These are phyloP conservation scores for Alloplasta piceator DNA, from an alignment of 2,888 invertebrate species.

Conservation along the genomic window DNA sequence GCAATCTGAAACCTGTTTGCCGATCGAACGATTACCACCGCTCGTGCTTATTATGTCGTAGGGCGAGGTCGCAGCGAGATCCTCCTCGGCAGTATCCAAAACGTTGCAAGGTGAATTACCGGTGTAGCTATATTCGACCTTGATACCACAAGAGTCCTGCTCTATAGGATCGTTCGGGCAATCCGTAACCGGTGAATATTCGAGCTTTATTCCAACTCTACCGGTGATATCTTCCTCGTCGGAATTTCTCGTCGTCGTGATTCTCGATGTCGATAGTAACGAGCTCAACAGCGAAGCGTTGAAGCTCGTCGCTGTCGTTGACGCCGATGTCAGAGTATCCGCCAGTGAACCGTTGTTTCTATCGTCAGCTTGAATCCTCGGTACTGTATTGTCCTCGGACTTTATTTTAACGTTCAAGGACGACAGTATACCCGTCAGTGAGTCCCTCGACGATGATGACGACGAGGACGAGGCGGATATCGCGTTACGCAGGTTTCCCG, in stretches of 20 bases:
- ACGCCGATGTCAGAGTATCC: constrained; percentile 60
- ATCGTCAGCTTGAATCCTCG: constrained; percentile 63
- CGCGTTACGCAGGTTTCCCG: constrained; percentile 61
- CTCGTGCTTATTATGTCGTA: constrained; percentile 76
- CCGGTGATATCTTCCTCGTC: constrained; percentile 65
- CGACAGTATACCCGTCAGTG: constrained; percentile 76
- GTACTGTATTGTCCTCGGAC: constrained; percentile 71
- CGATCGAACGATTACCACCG: constrained; percentile 62
- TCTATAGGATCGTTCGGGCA: constrained; percentile 62
- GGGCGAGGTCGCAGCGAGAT: constrained; percentile 73
- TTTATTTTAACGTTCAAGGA: constrained; percentile 75
- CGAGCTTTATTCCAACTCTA: constrained; percentile 68
- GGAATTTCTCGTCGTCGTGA: constrained; percentile 68
- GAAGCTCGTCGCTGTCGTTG: constrained; percentile 62
- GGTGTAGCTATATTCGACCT: constrained; percentile 73
- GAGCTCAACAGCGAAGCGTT: constrained; percentile 75
- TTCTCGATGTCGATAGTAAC: constrained; percentile 74
- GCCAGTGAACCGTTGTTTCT: constrained; percentile 51
- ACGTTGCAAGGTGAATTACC: constrained; percentile 71
- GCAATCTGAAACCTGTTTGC: constrained; percentile 55
- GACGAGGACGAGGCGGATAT: constrained; percentile 63
- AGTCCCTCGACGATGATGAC: constrained; percentile 72
- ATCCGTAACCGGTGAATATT: constrained; percentile 66
- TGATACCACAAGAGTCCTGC: constrained; percentile 66
- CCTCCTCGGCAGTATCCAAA: constrained; percentile 72